Evolutionary conservation across 2,888 invertebrate genomes (phyloP), one percentile per base, ranked within the genome.

Genomic region (Exocentrus adspersus): DNA sequence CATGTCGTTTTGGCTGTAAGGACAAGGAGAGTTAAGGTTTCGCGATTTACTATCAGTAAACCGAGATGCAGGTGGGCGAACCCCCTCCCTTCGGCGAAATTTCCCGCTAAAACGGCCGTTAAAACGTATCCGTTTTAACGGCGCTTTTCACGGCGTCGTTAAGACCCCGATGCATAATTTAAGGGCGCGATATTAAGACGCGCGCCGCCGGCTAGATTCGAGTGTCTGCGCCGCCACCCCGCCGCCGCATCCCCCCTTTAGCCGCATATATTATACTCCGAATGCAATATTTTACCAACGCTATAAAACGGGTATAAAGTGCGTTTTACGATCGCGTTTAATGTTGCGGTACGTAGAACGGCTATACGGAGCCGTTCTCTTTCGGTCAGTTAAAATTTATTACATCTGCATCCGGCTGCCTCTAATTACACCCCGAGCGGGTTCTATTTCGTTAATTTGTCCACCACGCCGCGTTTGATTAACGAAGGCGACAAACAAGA

Each of bases 261-360:
- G 78, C 79, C 81, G 81, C 81, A 82, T 82, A 81, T 81, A 82
- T 81, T 82, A 82, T 80, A 77, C 78, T 78, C 77, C 78, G 80
- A 81, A 81, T 81, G 83, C 81, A 83, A 83, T 83, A 83, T 83
- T 83, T 83, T 82, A 83, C 82, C 81, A 82, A 83, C 77, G 82
- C 82, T 77, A 81, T 82, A 83, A 83, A 83, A 82, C 73, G 81
- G 81, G 78, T 82, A 83, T 83, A 83, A 83, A 83, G 80, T 80
- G 80, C 80, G 79, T 80, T 83, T 83, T 82, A 83, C 79, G 82
- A 80, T 75, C 77, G 72, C 78, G 79, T 81, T 82, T 83, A 83
- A 83, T 82, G 82, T 80, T 67, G 82, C 79, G 82, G 82, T 82
- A 80, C 81, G 81, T 78, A 76, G 80, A 80, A 80, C 75, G 76